Base-by-base conservation (phyloP, 53 echinoderm and acorn worm species). In the Stichopus horrens region DNA sequence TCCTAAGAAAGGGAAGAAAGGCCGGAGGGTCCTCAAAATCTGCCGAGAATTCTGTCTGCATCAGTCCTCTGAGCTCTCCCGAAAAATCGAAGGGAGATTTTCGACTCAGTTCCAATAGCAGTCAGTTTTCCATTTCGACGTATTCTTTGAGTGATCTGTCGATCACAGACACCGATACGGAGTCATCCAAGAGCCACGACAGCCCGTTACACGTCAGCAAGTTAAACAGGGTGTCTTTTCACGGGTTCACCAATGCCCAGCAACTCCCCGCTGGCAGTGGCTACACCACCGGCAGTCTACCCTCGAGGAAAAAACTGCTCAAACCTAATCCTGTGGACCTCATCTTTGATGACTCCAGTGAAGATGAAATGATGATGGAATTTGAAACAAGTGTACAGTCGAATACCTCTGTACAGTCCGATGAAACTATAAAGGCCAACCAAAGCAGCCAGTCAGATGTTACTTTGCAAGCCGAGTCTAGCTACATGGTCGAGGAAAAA, bases 311-410 rank as follows among this genome's bases (percentile, higher is more conserved):
- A 75, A 85, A 66, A 66, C 77, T 95, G 23, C 86, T 95, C 21
- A 95, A 90, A 88, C 93, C 91, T 21, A 91, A 93, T 76, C 83
- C 88, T 57, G 58, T 74, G 37, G 87, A 90, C 5, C 90, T 95
- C 76, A 51, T 79, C 53, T 95, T 95, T 90, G 91, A 93, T 63
- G 86, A 91, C 63, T 95, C 95, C 13, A 95, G 95, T 75, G 95
- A 95, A 8, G 89, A 73, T 53, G 88, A 91, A 76, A 86, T 81
- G 37, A 51, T 76, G 10, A 78, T 19, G 53, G 88, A 83, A 52
- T 59, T 86, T 52, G 73, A 71, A 37, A 71, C 86, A 52, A 86
- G 57, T 56, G 56, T 81, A n/a, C 57, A 53, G 55, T 57, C 81
- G 16, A 54, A 56, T 21, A 58, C 9, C 56, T 13, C 65, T 7